Conservation (phyloP, 2,888 invertebrate species). For the Thymelicus lineola region DNA sequence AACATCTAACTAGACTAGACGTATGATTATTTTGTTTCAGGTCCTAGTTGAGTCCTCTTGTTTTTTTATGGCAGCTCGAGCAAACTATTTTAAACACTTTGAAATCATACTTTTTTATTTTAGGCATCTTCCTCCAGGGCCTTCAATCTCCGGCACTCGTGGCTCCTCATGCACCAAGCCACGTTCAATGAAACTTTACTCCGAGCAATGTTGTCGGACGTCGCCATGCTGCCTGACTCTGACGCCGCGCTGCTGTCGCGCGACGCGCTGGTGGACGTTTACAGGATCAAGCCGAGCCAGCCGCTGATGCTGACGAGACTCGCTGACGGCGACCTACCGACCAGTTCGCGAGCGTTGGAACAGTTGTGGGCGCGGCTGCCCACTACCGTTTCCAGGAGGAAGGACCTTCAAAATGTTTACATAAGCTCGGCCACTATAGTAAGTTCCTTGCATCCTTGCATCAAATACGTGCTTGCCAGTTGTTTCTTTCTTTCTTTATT, state of each 20-base stretch:
- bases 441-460: conserved; percentile 41
- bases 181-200: conserved; percentile 48
- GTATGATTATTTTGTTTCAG: no score
- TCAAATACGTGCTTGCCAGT: no score
- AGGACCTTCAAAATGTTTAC: conserved; percentile 58
- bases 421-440: conserved; percentile 63
- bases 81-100: neutral
- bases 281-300: conserved; percentile 54
- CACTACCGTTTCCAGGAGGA: conserved; percentile 59
- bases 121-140: conserved; percentile 67
- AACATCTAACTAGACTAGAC: no score
- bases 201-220: conserved; percentile 47
- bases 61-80: no score
- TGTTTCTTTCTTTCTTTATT: no score
- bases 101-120: conserved; percentile 18
- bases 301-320: conserved; percentile 49
- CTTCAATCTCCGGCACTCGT: conserved; percentile 65
- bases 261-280: conserved; percentile 60
- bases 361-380: conserved; percentile 55
- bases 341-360: conserved; percentile 45
- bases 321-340: neutral
- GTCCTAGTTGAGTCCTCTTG: no score
- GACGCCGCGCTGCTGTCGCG: conserved; percentile 63
- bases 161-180: conserved; percentile 62
- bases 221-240: conserved; percentile 64